phyloP scores from a whole-genome alignment of 1,140 invertebrate genomes.

The Lasioglossum albipes region DNA sequence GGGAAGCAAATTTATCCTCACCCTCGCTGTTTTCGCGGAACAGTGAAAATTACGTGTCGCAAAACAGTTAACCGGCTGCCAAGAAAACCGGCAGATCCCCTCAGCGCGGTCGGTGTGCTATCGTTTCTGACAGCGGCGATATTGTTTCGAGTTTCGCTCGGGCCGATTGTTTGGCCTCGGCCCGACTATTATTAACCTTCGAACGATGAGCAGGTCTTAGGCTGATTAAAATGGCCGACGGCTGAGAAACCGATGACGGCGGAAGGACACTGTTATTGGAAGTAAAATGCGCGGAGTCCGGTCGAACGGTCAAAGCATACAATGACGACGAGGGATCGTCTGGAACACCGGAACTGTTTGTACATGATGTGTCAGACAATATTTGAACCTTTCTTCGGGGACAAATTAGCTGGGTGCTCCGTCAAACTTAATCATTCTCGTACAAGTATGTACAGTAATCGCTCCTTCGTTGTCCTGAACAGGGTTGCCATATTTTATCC shows the following conservation, averaged over 20 bases:
- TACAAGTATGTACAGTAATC: no score
- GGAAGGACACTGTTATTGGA: not conserved
- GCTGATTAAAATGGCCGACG: not conserved
- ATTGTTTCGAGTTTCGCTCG: not conserved
- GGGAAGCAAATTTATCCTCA: not conserved
- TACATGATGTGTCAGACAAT: no score
- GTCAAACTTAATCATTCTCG: no score
- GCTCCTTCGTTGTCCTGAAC: no score
- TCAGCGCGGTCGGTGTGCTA: no score
- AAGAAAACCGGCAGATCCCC: constrained; percentile 3
- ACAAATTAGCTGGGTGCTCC: no score
- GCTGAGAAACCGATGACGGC: not conserved
- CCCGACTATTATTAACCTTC: not conserved
- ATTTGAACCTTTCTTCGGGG: no score
- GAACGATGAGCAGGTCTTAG: not conserved
- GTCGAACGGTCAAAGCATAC: no score
- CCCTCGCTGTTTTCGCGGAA: not conserved
- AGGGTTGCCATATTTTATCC: no score
- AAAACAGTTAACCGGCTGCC: not conserved
- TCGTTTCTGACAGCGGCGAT: not conserved
- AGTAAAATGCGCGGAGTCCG: no score
- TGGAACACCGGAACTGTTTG: no score
- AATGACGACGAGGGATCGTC: no score
- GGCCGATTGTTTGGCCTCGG: not conserved
- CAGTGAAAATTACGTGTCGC: not conserved